Conservation (phyloP, 2,113 vertebrate species). For the Grantiella picta region DNA sequence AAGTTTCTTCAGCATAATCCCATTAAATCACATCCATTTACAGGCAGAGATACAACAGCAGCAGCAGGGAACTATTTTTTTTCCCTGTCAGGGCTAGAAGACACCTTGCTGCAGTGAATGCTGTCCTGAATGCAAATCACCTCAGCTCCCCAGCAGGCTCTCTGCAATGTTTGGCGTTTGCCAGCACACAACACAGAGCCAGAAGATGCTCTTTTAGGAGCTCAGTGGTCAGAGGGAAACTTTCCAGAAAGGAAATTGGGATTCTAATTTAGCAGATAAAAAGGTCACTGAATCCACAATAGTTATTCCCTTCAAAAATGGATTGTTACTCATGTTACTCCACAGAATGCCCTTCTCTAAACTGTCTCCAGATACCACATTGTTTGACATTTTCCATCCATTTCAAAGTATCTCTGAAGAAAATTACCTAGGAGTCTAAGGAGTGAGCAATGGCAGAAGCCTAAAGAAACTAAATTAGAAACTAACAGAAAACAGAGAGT, state of each 20-base stretch:
- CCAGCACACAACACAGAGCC: neutral
- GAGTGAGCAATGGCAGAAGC: neutral
- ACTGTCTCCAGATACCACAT: neutral
- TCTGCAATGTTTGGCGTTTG: neutral
- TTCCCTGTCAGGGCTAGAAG: neutral
- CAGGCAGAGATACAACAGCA: neutral
- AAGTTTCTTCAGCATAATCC: neutral
- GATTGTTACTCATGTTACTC: neutral
- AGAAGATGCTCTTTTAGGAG: neutral
- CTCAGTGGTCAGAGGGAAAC: neutral
- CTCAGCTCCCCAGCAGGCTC: neutral
- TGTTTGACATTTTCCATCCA: neutral
- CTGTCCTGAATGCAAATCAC: constrained; percentile 52
- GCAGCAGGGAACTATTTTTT: neutral
- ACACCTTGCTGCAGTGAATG: constrained; percentile 43
- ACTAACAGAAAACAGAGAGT: neutral
- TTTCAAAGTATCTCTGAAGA: neutral
- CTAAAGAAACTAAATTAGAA: neutral
- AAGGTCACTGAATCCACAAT: neutral
- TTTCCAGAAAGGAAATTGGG: neutral
- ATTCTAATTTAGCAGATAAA: neutral
- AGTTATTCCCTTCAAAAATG: neutral
- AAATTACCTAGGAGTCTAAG: neutral
- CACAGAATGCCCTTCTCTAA: neutral
- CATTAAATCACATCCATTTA: neutral